Conservation (phyloP, 2,113 vertebrate species). For the Microcebus tavaratra region DNA sequence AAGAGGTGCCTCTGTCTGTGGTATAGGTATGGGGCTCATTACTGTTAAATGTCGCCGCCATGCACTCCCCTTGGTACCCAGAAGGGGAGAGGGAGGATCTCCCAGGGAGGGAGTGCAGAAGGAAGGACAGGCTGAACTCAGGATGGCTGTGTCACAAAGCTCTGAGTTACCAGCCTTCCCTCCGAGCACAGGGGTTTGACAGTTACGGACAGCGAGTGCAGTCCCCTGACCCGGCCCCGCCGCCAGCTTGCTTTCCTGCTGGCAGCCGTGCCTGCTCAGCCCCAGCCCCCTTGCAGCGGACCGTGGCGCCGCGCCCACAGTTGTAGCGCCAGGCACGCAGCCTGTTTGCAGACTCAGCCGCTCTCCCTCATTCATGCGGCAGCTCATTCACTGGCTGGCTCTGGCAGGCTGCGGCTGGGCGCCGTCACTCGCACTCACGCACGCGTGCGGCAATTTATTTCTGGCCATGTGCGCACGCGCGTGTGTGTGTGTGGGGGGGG, state of each 20-base stretch:
- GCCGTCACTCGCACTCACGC: background rate
- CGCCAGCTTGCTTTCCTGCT: too few relatives aligned
- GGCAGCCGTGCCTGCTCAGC: background rate
- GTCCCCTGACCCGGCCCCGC: rapidly evolving
- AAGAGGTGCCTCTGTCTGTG: background rate
- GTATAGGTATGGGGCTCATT: background rate
- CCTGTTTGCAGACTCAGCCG: background rate
- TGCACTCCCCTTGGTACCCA: background rate
- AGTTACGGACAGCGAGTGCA: rapidly evolving
- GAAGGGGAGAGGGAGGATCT: background rate
- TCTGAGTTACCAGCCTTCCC: background rate
- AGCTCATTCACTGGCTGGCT: constrained; percentile 57
- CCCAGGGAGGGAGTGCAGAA: background rate
- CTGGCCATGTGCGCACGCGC: constrained; percentile 28
- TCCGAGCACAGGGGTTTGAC: background rate
- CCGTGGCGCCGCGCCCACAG: background rate
- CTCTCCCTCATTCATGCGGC: constrained; percentile 61
- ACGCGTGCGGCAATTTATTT: constrained; percentile 45
- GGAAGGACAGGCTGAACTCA: background rate
- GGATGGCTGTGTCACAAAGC: background rate
- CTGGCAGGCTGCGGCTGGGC: constrained; percentile 47
- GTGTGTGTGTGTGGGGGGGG: background rate
- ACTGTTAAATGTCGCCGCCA: rapidly evolving
- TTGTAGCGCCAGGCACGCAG: constrained; percentile 7
- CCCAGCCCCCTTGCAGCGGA: background rate